phyloP scores from a whole-genome alignment of 2,888 invertebrate species.

The Cataglyphis rosenhaueri region DNA sequence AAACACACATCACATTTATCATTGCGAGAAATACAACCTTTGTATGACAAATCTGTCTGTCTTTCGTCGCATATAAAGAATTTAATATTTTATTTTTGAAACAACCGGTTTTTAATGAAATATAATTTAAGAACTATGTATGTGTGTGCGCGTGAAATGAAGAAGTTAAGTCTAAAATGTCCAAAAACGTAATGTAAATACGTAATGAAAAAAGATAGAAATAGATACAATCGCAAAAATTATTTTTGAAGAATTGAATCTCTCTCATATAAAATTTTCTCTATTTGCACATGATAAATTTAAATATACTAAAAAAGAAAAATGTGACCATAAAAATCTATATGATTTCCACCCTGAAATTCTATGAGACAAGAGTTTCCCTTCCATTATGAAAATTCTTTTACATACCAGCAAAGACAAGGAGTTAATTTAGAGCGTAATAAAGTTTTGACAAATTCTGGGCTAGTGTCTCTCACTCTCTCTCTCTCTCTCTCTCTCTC shows the following conservation, averaged over 20 bases:
- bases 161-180: background rate
- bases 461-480: background rate
- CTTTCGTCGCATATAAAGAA: background rate
- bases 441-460: constrained; percentile 16
- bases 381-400: background rate
- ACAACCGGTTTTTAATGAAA: background rate
- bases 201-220: background rate
- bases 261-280: background rate
- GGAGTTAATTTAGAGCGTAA: background rate
- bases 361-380: background rate
- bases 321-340: background rate
- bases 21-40: constrained; percentile 14
- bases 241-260: background rate
- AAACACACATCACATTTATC: background rate
- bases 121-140: background rate
- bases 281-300: background rate
- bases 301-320: background rate
- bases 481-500: background rate
- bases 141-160: background rate
- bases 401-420: constrained; percentile 7
- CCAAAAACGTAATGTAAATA: background rate
- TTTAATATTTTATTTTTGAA: background rate
- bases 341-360: background rate
- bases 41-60: background rate
- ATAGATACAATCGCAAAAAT: background rate